Conservation (phyloP, 2,113 vertebrate species). For the Gambusia affinis region DNA sequence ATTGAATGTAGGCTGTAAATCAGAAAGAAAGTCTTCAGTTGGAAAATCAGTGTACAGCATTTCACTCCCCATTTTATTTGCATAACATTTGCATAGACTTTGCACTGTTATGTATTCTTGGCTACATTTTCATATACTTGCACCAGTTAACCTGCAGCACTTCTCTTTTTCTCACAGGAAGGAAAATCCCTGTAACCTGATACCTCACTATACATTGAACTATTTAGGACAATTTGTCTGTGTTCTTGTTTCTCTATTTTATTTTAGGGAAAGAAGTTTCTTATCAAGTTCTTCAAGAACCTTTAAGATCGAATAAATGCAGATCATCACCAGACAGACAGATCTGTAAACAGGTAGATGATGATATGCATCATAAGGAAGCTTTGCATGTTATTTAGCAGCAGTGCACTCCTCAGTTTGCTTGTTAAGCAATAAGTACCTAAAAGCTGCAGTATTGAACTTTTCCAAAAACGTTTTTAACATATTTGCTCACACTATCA, state of each 20-base stretch:
- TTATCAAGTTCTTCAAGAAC: background rate
- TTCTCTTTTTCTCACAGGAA: background rate
- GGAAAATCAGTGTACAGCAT: background rate
- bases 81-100: constrained; percentile 73
- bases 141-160: background rate
- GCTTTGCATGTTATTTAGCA: no score
- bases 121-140: background rate
- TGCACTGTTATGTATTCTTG: constrained; percentile 34
- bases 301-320: background rate
- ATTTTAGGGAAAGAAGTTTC: background rate
- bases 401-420: no score
- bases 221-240: background rate
- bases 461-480: no score
- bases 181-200: background rate
- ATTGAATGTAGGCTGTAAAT: no score
- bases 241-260: background rate
- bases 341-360: no score
- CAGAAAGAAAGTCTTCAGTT: constrained; percentile 33
- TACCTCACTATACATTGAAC: background rate
- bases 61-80: constrained; percentile 57
- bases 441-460: no score
- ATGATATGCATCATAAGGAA: no score
- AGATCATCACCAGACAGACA: no score
- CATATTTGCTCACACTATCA: no score
- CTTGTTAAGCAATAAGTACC: no score